Base-by-base conservation (phyloP, 1,140 invertebrate genomes). In the Zaprionus africanus region DNA sequence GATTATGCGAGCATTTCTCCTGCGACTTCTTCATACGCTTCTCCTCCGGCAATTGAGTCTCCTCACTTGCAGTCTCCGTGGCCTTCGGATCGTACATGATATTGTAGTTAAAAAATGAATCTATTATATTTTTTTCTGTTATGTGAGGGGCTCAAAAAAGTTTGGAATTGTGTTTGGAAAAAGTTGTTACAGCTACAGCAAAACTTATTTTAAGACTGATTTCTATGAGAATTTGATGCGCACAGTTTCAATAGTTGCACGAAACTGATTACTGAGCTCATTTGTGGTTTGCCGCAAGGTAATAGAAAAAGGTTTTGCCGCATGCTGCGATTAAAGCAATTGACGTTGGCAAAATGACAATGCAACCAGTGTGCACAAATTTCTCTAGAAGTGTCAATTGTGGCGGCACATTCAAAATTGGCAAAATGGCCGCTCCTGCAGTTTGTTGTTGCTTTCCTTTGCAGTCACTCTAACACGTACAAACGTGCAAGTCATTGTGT, bases 71-170 rank as follows among this genome's bases (percentile, higher is more conserved):
- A 51, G 9, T 22, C 17, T 51, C 46, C 7, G 46, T 11, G 19
- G 46, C 46, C 11, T 51, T 51, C 4, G 46, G 46, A 24, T 51
- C 46, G 46, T 51, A 51, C 46, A 51, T 51, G 19, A 13, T 51
- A 24, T 4, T 24, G n/a, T 12, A 49, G 12, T 22, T 22, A 22
- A 13, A 22, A 22, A 51, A 51, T 4, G 1, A 51, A 51, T 51
- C 46, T 51, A 4, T 51, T 24, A 13, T 22, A 12, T 19, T 24
- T 51, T 51, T 51, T 51, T 22, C 7, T 11, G 17, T 12, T 15
- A n/a, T 41, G 12, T 41, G 38, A 41, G 38, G 31, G n/a, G 41
- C 46, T 51, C 17, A 17, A 22, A 22, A 49, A 51, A 22, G 19
- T 19, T 51, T 22, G 46, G 19, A 22, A 17, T 43, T 43, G 5